Base-by-base conservation (phyloP, 2,888 invertebrate genomes). In the Drosophila buzzatii region DNA sequence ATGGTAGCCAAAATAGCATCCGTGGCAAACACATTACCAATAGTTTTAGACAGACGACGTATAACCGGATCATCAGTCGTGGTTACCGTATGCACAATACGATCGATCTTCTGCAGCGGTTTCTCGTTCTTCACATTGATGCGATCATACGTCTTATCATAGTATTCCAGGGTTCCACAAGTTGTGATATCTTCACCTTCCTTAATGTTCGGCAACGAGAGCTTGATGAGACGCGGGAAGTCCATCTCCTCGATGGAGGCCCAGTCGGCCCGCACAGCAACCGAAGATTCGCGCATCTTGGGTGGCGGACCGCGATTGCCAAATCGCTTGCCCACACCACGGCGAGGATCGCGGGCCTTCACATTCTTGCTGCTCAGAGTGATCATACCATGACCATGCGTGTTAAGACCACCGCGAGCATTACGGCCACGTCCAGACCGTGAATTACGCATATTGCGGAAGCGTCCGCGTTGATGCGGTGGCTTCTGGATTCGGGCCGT, bases 61-160 rank as follows among this genome's bases (percentile, higher is more conserved):
- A 99, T 98, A 65, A 99, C 95, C 0, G 99, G 99, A 94, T 99
- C 99, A 91, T 99, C 99, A 47, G 99, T 99, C 5, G 99, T 99
- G 1, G 97, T 97, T 9, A 97, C 96, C 77, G 98, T 99, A 94
- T 99, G 99, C 95, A 99, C 99, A 91, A 99, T 97, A 82, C 99
- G 96, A 93, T 99, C 99, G 87, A 99, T 97, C 88, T 99, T 96
- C 93, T 98, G 98, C 91, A 99, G 93, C 2, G 97, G 95, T 92
- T 97, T 97, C 93, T 99, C 99, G 92, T 97, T 98, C 93, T 99
- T 99, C 0, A 99, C 99, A 92, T 99, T 99, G 35, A 99, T 98
- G 85, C 99, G 96, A 93, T 99, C 99, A 92, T 99, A 99, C 0
- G 95, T 95, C 94, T 99, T 99, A 93, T 99, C 99, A 91, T 99